Percentiles rank a stretch among this genome's conserved stretches.
Evolutionary conservation across 2,113 vertebrate species (phyloP).

Genomic region (Micronycteris hirsuta): DNA sequence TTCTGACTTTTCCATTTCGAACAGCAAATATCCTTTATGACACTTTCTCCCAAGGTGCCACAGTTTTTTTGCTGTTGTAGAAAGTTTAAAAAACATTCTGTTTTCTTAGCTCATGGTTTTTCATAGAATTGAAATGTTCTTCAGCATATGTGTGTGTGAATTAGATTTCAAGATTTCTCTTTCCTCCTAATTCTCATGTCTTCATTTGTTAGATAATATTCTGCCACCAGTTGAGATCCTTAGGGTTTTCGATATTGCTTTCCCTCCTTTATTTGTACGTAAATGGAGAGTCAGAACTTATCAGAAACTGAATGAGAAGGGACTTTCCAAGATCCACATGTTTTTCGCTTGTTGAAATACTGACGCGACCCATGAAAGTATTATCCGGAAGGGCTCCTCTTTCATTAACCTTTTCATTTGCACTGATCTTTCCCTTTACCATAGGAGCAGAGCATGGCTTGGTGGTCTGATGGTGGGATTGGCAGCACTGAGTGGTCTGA

Average conservation of each 20-base stretch:
- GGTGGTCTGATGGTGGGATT: not conserved
- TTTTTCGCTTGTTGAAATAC: constrained; percentile 11
- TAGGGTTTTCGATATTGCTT: not conserved
- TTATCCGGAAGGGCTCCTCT: constrained; percentile 6
- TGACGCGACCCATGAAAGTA: not conserved
- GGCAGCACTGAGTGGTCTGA: not conserved
- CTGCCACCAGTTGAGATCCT: not conserved
- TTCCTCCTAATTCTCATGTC: not conserved
- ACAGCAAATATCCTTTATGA: not conserved
- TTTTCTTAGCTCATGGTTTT: constrained; percentile 8
- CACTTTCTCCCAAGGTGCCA: not conserved
- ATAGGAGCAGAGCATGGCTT: not conserved
- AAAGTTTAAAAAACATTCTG: not conserved
- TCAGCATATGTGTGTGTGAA: not conserved
- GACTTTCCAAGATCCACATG: not conserved
- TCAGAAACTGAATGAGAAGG: constrained; percentile 25
- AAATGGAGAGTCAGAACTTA: not conserved
- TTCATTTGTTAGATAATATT: not conserved
- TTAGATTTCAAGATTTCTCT: not conserved
- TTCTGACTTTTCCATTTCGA: constrained; percentile 43
- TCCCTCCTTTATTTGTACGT: not conserved
- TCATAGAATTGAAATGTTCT: constrained; percentile 10
- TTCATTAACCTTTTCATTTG: not conserved
- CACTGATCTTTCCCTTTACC: not conserved
- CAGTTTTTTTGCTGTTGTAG: constrained; percentile 11